Percentiles rank a stretch among this genome's conserved stretches.
Evolutionary conservation across 1,140 invertebrate species (phyloP).

Genomic region (Drosophila quadrilineata): DNA sequence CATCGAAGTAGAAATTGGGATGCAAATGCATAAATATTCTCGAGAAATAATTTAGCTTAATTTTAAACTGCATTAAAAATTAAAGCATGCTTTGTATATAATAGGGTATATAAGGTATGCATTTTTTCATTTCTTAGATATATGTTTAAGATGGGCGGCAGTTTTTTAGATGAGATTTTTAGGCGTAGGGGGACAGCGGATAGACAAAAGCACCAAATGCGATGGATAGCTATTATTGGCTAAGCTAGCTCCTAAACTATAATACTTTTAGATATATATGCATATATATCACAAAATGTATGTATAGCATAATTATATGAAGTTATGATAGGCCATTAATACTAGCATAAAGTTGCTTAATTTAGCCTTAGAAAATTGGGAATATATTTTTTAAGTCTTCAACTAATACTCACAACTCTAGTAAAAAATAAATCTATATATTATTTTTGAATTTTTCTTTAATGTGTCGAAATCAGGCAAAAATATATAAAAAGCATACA

Average conservation of each 20-base stretch:
- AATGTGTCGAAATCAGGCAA: no score
- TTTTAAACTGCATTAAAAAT: conserved; percentile 25
- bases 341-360: no score
- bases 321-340: no score
- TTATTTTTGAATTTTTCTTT: no score
- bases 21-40: conserved; percentile 50
- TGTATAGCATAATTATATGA: no score
- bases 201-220: conserved; percentile 64
- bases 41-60: conserved; percentile 18
- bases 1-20: conserved; percentile 38
- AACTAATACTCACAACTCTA: no score
- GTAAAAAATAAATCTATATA: no score
- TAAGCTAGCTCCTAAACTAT: no score
- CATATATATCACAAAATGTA: background rate
- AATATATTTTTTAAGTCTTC: no score
- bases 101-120: conserved; percentile 17
- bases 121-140: conserved; percentile 32
- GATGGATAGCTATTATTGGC: no score
- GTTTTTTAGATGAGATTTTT: conserved; percentile 26
- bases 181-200: conserved; percentile 43
- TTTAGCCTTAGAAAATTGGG: no score
- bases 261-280: background rate
- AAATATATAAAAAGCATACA: no score
- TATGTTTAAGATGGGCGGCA: conserved; percentile 30
- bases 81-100: conserved; percentile 51